Percentiles rank a stretch among this genome's conserved stretches.
These are phyloP conservation scores for Dorcus hopei DNA, from an alignment of 2,888 invertebrate species.

Conservation along the genomic window DNA sequence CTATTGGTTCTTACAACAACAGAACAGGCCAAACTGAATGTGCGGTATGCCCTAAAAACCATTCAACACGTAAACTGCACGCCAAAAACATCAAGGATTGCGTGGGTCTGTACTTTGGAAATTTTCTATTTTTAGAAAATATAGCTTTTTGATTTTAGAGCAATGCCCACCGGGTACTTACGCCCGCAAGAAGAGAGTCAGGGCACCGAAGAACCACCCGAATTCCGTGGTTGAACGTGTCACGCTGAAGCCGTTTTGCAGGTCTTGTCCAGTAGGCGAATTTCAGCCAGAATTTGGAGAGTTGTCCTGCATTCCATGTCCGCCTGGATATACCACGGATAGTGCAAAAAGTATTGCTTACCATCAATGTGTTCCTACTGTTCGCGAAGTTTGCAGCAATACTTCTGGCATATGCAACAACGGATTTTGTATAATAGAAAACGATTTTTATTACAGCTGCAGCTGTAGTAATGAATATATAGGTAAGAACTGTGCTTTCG, in stretches of 20 bases:
- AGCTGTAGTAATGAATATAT: constrained; percentile 52
- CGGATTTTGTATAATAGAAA: constrained; percentile 43
- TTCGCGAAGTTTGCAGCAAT: constrained; percentile 50
- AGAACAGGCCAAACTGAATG: constrained; percentile 55
- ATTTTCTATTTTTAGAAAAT: not conserved
- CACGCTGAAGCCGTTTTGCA: constrained; percentile 56
- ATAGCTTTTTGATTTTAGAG: constrained; percentile 39
- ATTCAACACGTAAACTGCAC: constrained; percentile 55
- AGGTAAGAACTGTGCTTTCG: constrained; percentile 41
- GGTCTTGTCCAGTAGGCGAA: constrained; percentile 56
- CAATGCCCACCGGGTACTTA: constrained; percentile 57
- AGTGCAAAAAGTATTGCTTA: constrained; percentile 45
- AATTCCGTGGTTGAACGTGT: constrained; percentile 39
- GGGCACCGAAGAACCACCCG: constrained; percentile 32
- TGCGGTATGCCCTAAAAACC: constrained; percentile 55
- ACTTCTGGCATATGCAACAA: constrained; percentile 52
- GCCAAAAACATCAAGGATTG: constrained; percentile 53
- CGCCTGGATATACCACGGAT: constrained; percentile 52
- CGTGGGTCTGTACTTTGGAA: constrained; percentile 48
- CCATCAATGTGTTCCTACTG: constrained; percentile 50
- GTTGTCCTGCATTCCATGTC: constrained; percentile 57
- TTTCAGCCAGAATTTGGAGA: constrained; percentile 61
- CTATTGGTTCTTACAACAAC: constrained; percentile 59
- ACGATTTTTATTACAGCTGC: constrained; percentile 49
- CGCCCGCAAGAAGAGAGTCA: constrained; percentile 43